These are phyloP conservation scores for Drosophila buzzatii DNA, from an alignment of 2,888 invertebrate genomes.

Conservation along the genomic window DNA sequence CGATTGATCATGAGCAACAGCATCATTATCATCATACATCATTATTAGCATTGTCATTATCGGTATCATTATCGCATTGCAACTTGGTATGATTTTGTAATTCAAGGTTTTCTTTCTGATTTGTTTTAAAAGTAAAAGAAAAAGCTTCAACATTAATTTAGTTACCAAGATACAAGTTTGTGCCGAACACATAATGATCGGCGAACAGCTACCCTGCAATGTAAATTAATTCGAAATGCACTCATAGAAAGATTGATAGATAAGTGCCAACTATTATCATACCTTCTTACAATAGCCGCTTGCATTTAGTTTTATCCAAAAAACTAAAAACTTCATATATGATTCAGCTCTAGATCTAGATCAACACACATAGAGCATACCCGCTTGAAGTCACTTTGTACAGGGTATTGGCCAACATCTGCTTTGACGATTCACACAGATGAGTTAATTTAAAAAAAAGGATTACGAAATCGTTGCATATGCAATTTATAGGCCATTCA, in stretches of 20 bases:
- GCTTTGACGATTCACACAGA: slow-evolving; percentile 15
- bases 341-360: background rate
- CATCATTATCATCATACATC: background rate
- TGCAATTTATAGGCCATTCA: slow-evolving; percentile 61
- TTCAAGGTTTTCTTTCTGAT: slow-evolving; percentile 66
- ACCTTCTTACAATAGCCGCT: no score
- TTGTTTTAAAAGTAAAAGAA: slow-evolving; percentile 31
- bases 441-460: slow-evolving; percentile 36
- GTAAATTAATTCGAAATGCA: no score
- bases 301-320: no score
- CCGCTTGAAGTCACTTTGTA: background rate
- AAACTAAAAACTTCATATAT: background rate
- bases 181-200: background rate
- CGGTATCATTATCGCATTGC: slow-evolving; percentile 40
- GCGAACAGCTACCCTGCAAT: background rate
- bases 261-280: no score
- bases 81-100: slow-evolving; percentile 68
- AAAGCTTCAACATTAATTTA: slow-evolving; percentile 8
- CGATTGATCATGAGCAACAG: slow-evolving; percentile 48
- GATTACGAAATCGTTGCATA: slow-evolving; percentile 59
- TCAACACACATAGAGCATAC: background rate
- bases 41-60: slow-evolving; percentile 18
- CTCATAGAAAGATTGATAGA: no score
- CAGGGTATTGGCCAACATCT: slow-evolving; percentile 11
- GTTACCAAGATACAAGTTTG: background rate